A percentile compares a stretch with the other conserved stretches of the same genome.
phyloP scores from a whole-genome alignment of 2,113 vertebrate species.

The Amphiprion ocellaris region DNA sequence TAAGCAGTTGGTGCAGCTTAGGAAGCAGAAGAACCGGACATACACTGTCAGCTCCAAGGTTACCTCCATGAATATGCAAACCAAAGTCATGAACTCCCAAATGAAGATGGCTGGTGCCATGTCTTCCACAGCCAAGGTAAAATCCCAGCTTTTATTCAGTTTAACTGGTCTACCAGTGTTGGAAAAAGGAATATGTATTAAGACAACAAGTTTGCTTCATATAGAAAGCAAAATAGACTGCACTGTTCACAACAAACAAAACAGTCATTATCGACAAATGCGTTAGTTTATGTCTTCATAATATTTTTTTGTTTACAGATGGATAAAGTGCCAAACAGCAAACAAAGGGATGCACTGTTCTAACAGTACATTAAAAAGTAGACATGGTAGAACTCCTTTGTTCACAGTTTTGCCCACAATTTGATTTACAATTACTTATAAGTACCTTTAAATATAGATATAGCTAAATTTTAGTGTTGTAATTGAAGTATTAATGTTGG shows the following conservation, averaged over 20 bases:
- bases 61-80: slow-evolving; percentile 96
- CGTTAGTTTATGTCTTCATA: too few relatives aligned
- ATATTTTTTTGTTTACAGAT: not conserved
- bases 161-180: not conserved
- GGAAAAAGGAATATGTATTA: not conserved
- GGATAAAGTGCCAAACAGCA: not conserved
- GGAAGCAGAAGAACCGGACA: slow-evolving; percentile 96
- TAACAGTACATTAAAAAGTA: too few relatives aligned
- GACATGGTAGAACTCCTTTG: too few relatives aligned
- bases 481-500: slow-evolving; percentile 47
- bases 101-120: slow-evolving; percentile 99
- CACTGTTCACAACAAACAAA: not conserved
- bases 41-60: slow-evolving; percentile 98
- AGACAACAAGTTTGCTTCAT: not conserved
- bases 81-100: slow-evolving; percentile 99
- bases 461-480: slow-evolving; percentile 39
- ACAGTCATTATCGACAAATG: not conserved
- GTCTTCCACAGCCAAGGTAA: slow-evolving; percentile 95
- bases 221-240: not conserved
- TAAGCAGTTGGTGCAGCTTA: slow-evolving; percentile 94
- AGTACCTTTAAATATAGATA: too few relatives aligned
- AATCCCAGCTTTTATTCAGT: not conserved
- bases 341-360: not conserved
- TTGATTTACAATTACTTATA: too few relatives aligned
- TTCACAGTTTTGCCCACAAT: too few relatives aligned